These are phyloP conservation scores for Tineola bisselliella DNA, from an alignment of 2,888 invertebrate species.

Conservation along the genomic window DNA sequence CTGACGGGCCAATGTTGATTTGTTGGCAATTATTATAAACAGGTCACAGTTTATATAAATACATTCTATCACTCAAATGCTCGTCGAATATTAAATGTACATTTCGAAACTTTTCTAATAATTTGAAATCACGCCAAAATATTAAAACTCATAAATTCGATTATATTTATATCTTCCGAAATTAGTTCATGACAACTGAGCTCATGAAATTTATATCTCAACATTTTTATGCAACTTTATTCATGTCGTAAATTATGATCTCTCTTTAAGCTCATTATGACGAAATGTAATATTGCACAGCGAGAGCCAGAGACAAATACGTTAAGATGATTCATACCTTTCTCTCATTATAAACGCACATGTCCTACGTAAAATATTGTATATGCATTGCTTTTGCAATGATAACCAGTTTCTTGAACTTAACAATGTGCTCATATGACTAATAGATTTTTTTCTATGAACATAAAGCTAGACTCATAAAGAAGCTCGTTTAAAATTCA, in stretches of 20 bases:
- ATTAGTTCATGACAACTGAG: background rate
- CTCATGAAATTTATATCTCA: too few species aligned
- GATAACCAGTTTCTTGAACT: conserved; percentile 7
- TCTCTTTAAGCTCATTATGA: conserved; percentile 1
- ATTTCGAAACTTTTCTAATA: background rate
- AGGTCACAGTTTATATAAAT: background rate
- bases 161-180: background rate
- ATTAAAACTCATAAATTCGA: background rate
- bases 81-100: background rate
- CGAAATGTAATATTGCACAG: background rate
- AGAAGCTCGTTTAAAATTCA: background rate
- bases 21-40: background rate
- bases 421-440: background rate
- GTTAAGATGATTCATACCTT: conserved; percentile 11
- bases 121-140: background rate
- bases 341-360: conserved; percentile 5
- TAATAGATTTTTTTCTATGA: background rate
- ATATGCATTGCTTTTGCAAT: conserved; percentile 4
- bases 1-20: conserved; percentile 1
- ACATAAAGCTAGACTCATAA: background rate
- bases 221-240: background rate
- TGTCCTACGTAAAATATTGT: background rate
- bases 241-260: background rate
- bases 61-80: background rate
- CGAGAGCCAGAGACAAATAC: background rate